Percentiles rank a stretch among this genome's conserved stretches.
Conservation (phyloP, 2,113 vertebrate genomes). For the Pitta sordida region DNA sequence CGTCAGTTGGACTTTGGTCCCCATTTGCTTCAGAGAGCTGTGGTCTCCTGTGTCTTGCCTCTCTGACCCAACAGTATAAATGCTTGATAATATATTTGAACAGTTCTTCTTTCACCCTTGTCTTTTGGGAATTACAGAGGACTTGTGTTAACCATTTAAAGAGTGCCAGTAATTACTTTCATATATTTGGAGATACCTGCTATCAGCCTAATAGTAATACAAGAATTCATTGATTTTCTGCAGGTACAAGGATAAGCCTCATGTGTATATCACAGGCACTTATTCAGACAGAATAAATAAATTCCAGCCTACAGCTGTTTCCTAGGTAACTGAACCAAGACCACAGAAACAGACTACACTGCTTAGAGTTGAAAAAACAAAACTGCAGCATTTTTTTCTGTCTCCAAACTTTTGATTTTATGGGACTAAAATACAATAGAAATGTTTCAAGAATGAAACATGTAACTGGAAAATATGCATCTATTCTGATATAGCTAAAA, state of each 20-base stretch:
- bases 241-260: neutral
- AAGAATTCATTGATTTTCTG: neutral
- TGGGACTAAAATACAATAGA: neutral
- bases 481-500: neutral
- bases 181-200: neutral
- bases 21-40: neutral
- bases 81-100: neutral
- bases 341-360: neutral
- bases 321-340: conserved; percentile 54
- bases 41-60: neutral
- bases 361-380: neutral
- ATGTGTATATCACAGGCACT: conserved; percentile 10
- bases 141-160: neutral
- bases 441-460: neutral
- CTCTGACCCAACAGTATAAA: neutral
- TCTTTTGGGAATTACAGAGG: neutral
- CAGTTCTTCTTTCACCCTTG: neutral
- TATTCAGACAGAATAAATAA: conserved; percentile 53
- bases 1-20: neutral
- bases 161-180: neutral
- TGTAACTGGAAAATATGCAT: neutral
- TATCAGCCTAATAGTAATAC: neutral
- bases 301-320: conserved; percentile 56
- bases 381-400: neutral
- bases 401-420: conserved; percentile 2